Percentiles rank a stretch among this genome's conserved stretches.
phyloP scores from a whole-genome alignment of 1,140 invertebrate species.

The Trachelipus rathkii region DNA sequence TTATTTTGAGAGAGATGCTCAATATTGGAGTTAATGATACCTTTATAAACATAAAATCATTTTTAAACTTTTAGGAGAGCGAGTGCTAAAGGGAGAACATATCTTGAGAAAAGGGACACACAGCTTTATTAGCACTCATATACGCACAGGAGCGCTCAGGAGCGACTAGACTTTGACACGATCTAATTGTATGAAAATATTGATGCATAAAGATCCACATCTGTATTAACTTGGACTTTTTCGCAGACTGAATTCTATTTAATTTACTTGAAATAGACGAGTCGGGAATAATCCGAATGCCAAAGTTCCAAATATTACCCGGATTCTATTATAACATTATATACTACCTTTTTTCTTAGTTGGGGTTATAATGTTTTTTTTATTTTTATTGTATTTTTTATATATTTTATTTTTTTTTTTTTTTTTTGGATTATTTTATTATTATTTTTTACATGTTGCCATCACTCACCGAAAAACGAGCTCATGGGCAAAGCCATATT shows the following conservation, averaged over 20 bases:
- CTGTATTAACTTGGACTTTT: neutral
- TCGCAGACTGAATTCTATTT: neutral
- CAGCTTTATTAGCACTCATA: neutral
- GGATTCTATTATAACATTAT: neutral
- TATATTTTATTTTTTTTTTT: too few relatives aligned
- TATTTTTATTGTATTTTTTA: too few relatives aligned
- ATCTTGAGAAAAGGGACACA: neutral
- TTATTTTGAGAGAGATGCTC: too few relatives aligned
- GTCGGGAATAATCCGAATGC: neutral
- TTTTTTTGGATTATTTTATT: too few relatives aligned
- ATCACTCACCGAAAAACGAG: too few relatives aligned
- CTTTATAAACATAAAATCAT: too few relatives aligned
- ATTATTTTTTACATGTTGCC: too few relatives aligned
- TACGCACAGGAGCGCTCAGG: neutral
- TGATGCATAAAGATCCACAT: neutral
- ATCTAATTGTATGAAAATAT: neutral
- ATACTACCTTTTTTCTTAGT: neutral
- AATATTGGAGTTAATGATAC: too few relatives aligned
- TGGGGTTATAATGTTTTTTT: too few relatives aligned
- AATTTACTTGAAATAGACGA: neutral
- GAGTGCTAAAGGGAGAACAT: too few relatives aligned
- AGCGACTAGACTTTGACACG: neutral
- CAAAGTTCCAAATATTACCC: neutral
- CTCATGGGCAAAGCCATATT: too few relatives aligned
- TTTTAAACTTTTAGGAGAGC: neutral